Base-by-base conservation (phyloP, 2,113 vertebrate species). In the Phodopus roborovskii region DNA sequence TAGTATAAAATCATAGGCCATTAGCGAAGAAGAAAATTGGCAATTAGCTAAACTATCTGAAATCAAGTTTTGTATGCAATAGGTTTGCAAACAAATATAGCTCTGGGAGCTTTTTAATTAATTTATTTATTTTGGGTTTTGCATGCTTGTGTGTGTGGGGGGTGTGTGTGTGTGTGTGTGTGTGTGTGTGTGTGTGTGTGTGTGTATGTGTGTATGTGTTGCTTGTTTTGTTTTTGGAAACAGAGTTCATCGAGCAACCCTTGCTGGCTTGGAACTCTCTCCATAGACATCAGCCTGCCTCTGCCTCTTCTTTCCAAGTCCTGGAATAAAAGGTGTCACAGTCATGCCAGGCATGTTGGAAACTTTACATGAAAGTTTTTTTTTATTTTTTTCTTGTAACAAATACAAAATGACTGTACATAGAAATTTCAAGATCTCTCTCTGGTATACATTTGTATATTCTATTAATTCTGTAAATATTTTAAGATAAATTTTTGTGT, bases 21-120 rank as follows among this genome's bases (percentile, higher is more conserved):
- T 42, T 83, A 68, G 11, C 22, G 48, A 83, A 22, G 9, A 68
- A 84, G 81, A 39, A 89, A 85, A 73, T 3, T 42, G 30, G 7
- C 77, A 92, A 92, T 71, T 53, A 91, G 26, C 36, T 74, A 28
- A 90, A 94, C 56, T 88, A 78, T 12, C 22, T 81, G 42, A 94
- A 66, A 7, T 84, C 15, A 71, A 22, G 26, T 81, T 90, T 22
- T 58, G 28, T 39, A 42, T 70, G 26, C 48, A 56, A 87, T 36
- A 36, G 13, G n/a, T 96, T 88, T 93, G 74, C 36, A 75, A 45
- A 60, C 26, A 50, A 70, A 95, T 64, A 75, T 48, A 68, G 26
- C 16, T 93, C 62, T 50, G 26, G 36, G 8, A 48, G 0, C 7
- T 60, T 86, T 83, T 28, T 3, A 48, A 7, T 26, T 53, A 70